phyloP scores from a whole-genome alignment of 35 echinoderm and acorn worm genomes.

The Stichopus chloronotus region DNA sequence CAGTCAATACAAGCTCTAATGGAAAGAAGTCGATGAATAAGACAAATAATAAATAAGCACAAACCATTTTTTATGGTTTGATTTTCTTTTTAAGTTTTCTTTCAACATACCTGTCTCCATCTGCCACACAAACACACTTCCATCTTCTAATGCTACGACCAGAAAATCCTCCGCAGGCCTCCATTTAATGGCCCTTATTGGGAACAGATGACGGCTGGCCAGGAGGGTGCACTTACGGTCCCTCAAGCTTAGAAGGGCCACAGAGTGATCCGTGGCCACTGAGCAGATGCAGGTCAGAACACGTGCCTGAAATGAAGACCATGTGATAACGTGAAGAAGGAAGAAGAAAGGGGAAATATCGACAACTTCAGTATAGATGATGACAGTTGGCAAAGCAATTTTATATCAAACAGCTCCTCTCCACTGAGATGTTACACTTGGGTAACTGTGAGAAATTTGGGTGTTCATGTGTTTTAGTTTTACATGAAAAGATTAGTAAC shows the following conservation, averaged over 20 bases:
- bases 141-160: conserved; percentile 86
- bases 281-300: conserved; percentile 88
- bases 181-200: conserved; percentile 94
- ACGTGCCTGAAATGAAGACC: conserved; percentile 64
- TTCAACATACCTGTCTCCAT: conserved; percentile 88
- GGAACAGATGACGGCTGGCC: conserved; percentile 95
- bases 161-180: conserved; percentile 93
- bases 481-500: no score
- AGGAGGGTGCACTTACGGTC: conserved; percentile 97
- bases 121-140: conserved; percentile 98
- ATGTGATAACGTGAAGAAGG: background rate
- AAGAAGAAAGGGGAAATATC: background rate
- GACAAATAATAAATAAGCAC: no score
- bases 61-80: no score
- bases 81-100: no score
- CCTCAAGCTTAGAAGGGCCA: conserved; percentile 90
- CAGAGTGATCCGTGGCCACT: conserved; percentile 96
- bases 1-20: no score
- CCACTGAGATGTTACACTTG: no score
- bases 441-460: no score
- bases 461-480: no score
- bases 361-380: background rate
- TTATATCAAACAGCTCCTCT: no score
- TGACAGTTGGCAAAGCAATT: no score
- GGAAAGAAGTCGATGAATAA: no score